These are phyloP conservation scores for Phalacrocorax brasilianus DNA, from an alignment of 2,113 vertebrate species.

Conservation along the genomic window DNA sequence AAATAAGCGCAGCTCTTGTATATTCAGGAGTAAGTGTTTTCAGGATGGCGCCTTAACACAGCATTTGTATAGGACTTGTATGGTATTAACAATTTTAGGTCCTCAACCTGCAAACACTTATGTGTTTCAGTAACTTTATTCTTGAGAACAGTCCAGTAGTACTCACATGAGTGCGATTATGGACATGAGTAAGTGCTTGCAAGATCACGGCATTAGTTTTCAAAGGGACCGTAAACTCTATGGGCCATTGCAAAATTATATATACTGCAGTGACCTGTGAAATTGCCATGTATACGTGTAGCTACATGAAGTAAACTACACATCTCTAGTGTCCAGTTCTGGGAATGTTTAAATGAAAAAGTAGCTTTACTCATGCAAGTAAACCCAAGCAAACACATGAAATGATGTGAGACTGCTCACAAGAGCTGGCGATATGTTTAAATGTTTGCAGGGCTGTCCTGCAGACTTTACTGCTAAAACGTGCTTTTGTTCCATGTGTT, in stretches of 20 bases:
- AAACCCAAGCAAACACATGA: background rate
- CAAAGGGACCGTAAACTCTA: constrained; percentile 43
- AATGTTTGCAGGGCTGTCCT: background rate
- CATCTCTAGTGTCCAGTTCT: background rate
- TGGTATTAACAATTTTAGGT: constrained; percentile 27
- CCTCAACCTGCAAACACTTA: constrained; percentile 44
- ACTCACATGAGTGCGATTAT: constrained; percentile 2
- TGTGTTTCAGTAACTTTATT: background rate
- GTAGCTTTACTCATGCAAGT: background rate
- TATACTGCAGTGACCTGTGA: constrained; percentile 33
- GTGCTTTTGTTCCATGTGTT: background rate
- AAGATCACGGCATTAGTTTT: constrained; percentile 21
- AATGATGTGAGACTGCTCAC: background rate
- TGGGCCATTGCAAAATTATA: background rate
- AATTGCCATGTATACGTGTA: background rate
- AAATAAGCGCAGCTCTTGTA: constrained; percentile 14
- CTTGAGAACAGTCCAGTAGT: background rate
- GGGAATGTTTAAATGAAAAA: background rate
- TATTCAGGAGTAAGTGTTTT: constrained; percentile 12
- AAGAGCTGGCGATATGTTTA: background rate
- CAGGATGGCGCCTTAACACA: background rate
- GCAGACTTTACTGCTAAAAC: background rate
- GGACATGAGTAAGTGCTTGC: background rate
- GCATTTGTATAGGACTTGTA: constrained; percentile 11
- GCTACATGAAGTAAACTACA: background rate